A percentile compares a stretch with the other conserved stretches of the same genome.
phyloP scores from a whole-genome alignment of 2,888 invertebrate genomes.

The Lycocerus yunnanus region DNA sequence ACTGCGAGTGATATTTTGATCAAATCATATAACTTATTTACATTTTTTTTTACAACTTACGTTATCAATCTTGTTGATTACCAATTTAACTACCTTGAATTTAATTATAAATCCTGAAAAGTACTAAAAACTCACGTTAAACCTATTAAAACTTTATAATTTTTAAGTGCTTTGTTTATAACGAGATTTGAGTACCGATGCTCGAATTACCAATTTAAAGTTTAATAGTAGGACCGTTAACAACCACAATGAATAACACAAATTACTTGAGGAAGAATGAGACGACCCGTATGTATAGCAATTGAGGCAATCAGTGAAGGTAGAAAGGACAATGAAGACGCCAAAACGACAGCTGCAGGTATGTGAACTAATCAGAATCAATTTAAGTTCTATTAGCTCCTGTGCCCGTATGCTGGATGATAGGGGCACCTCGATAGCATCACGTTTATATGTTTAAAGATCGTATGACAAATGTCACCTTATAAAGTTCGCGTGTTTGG shows the following conservation, averaged over 20 bases:
- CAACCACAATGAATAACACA: slow-evolving; percentile 25
- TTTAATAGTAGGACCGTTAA: slow-evolving; percentile 12
- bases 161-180: slow-evolving; percentile 5
- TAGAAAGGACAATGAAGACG: slow-evolving; percentile 42
- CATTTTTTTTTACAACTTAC: background rate
- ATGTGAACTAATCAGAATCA: slow-evolving; percentile 56
- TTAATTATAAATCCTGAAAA: slow-evolving; percentile 4
- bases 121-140: slow-evolving; percentile 5
- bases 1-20: slow-evolving; percentile 25
- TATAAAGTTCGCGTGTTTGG: slow-evolving; percentile 24
- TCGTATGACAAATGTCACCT: slow-evolving; percentile 37
- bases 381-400: slow-evolving; percentile 55
- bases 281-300: slow-evolving; percentile 44
- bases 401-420: slow-evolving; percentile 45
- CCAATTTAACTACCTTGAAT: slow-evolving; percentile 1
- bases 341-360: slow-evolving; percentile 54
- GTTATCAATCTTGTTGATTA: background rate
- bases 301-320: slow-evolving; percentile 46
- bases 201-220: slow-evolving; percentile 5
- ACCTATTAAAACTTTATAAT: slow-evolving; percentile 2
- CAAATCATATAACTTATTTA: slow-evolving; percentile 15
- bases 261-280: slow-evolving; percentile 29
- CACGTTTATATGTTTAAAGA: slow-evolving; percentile 26
- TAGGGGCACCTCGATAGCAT: slow-evolving; percentile 49
- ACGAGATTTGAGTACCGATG: slow-evolving; percentile 3